Conservation (phyloP, 2,113 vertebrate species). For the Pseudonaja textilis region DNA sequence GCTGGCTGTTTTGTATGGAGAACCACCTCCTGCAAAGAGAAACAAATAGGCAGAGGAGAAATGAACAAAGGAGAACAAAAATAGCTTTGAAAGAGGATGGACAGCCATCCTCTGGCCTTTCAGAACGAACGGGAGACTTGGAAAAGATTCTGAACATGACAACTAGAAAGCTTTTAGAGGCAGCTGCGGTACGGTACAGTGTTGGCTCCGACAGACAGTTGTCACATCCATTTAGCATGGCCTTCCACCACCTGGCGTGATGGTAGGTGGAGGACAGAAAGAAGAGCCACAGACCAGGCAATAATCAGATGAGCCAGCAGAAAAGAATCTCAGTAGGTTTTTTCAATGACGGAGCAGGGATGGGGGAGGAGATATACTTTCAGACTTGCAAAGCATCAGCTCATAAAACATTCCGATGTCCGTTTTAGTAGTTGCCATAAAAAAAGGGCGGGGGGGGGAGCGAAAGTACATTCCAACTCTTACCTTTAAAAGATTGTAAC, state of each 20-base stretch:
- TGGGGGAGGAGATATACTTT: neutral
- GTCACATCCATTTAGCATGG: neutral
- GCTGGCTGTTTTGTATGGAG: slow-evolving; percentile 98
- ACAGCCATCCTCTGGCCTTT: neutral
- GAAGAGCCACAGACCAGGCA: neutral
- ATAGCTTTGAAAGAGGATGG: neutral
- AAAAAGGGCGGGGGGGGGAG: too few species aligned
- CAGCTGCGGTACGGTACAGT: neutral
- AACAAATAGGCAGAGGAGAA: neutral
- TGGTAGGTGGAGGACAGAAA: neutral
- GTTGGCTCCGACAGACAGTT: neutral
- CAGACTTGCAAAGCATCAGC: neutral
- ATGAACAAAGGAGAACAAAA: neutral
- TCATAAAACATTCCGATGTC: too few species aligned
- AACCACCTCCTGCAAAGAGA: slow-evolving; percentile 87
- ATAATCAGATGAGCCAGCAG: neutral
- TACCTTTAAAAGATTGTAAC: too few species aligned
- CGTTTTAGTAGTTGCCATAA: too few species aligned
- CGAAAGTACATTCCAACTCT: too few species aligned
- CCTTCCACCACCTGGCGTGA: neutral
- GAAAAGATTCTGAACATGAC: neutral
- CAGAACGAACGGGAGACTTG: neutral
- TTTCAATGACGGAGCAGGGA: neutral
- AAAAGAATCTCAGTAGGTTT: neutral
- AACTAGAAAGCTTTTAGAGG: neutral